phyloP scores from a whole-genome alignment of 2,888 invertebrate species.

The Siphonodentalium dalli region DNA sequence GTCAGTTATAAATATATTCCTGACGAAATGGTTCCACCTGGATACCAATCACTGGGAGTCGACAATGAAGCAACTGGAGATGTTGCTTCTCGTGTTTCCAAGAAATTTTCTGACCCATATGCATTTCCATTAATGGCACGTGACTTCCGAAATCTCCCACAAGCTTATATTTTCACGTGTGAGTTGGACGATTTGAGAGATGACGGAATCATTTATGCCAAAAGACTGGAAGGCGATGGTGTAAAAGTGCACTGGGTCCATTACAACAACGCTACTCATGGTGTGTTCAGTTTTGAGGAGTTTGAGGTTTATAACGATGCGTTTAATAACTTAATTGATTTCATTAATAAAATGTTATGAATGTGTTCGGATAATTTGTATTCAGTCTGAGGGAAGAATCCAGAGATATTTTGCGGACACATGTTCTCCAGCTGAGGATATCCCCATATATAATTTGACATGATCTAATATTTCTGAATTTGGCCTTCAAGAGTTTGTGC shows the following conservation, averaged over 20 bases:
- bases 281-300: slow-evolving; percentile 6
- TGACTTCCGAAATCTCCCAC: slow-evolving; percentile 37
- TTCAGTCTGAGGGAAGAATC: too few relatives aligned
- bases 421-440: too few relatives aligned
- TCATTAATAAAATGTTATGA: too few relatives aligned
- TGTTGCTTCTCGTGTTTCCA: slow-evolving; percentile 9
- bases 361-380: too few relatives aligned
- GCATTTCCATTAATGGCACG: slow-evolving; percentile 47
- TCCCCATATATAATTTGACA: too few relatives aligned
- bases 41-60: slow-evolving; percentile 1
- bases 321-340: too few relatives aligned
- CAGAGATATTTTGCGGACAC: too few relatives aligned
- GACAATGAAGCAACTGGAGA: neutral
- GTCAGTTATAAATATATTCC: slow-evolving; percentile 1
- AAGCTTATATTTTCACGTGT: slow-evolving; percentile 43
- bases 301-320: too few relatives aligned
- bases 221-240: slow-evolving; percentile 34
- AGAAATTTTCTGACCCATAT: slow-evolving; percentile 42
- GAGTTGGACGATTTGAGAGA: slow-evolving; percentile 49
- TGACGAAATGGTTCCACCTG: slow-evolving; percentile 5
- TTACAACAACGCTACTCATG: slow-evolving; percentile 4
- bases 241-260: slow-evolving; percentile 2
- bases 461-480: too few relatives aligned
- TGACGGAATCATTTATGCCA: slow-evolving; percentile 43
- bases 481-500: too few relatives aligned